A percentile compares a stretch with the other conserved stretches of the same genome.
These are phyloP conservation scores for Lutjanus argentimaculatus DNA, from an alignment of 2,797 vertebrate genomes.

Conservation along the genomic window DNA sequence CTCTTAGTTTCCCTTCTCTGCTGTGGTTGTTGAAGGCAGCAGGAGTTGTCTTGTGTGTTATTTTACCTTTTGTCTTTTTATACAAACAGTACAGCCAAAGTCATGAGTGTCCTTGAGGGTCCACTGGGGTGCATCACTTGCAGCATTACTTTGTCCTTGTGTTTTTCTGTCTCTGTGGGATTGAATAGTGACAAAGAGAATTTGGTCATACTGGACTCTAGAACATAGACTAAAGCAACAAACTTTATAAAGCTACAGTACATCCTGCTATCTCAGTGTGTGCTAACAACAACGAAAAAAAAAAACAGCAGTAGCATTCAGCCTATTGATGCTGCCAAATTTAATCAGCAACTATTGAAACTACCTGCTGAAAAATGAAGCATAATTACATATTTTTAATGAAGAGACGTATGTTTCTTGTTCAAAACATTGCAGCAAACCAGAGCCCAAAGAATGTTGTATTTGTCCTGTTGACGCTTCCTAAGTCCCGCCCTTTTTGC, in stretches of 20 bases:
- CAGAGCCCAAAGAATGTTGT: too few species aligned
- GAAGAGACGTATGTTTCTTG: too few species aligned
- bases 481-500: too few species aligned
- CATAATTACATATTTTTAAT: too few species aligned
- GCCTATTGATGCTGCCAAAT: too few species aligned
- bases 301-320: too few species aligned
- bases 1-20: background rate
- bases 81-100: slow-evolving; percentile 5
- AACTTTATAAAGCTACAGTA: background rate
- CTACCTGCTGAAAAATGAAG: too few species aligned
- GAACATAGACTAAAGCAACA: background rate
- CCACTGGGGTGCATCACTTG: background rate
- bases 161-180: slow-evolving; percentile 1
- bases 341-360: too few species aligned
- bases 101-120: slow-evolving; percentile 13
- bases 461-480: too few species aligned
- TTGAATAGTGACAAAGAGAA: background rate
- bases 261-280: background rate
- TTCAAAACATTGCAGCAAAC: too few species aligned
- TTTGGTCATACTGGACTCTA: background rate
- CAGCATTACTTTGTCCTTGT: slow-evolving; percentile 20
- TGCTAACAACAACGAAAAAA: too few species aligned
- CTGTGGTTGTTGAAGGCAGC: slow-evolving; percentile 21
- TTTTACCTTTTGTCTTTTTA: slow-evolving; percentile 32
- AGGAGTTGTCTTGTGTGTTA: background rate